Percentiles rank a stretch among this genome's conserved stretches.
Conservation (phyloP, 2,797 vertebrate species). For the Zenarchopterus dispar region DNA sequence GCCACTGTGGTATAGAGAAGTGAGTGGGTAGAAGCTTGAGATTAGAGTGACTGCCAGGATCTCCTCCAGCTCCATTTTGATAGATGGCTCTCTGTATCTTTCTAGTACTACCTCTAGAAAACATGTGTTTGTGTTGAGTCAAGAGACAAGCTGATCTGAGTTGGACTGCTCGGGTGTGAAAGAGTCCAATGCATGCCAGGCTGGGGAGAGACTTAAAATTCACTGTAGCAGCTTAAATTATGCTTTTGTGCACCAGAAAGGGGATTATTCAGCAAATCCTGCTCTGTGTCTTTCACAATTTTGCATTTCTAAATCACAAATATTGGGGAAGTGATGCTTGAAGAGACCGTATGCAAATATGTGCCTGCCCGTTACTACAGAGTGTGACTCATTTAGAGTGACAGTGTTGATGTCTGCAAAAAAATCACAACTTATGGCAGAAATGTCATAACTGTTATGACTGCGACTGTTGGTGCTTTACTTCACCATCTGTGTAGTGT, state of each 20-base stretch:
- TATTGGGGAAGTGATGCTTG: constrained; percentile 50
- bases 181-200: constrained; percentile 65
- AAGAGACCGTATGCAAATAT: constrained; percentile 19
- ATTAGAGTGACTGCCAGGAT: constrained; percentile 51
- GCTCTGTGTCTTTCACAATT: constrained; percentile 71
- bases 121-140: constrained; percentile 75
- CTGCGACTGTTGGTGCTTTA: constrained; percentile 58
- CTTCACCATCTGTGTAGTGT: constrained; percentile 67
- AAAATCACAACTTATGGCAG: constrained; percentile 56
- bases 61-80: constrained; percentile 58
- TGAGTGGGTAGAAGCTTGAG: constrained; percentile 42
- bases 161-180: constrained; percentile 66
- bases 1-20: constrained; percentile 47
- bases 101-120: constrained; percentile 58
- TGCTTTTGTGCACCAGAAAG: constrained; percentile 73
- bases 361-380: constrained; percentile 22
- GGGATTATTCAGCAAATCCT: constrained; percentile 73
- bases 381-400: constrained; percentile 34
- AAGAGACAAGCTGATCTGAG: constrained; percentile 62
- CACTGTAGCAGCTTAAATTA: constrained; percentile 71
- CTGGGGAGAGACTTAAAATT: constrained; percentile 70
- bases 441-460: constrained; percentile 68
- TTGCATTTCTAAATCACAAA: constrained; percentile 70
- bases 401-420: constrained; percentile 28
- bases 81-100: constrained; percentile 65